Evolutionary conservation across 2,797 vertebrate species (phyloP).

Genomic region (Okamejei kenojei): DNA sequence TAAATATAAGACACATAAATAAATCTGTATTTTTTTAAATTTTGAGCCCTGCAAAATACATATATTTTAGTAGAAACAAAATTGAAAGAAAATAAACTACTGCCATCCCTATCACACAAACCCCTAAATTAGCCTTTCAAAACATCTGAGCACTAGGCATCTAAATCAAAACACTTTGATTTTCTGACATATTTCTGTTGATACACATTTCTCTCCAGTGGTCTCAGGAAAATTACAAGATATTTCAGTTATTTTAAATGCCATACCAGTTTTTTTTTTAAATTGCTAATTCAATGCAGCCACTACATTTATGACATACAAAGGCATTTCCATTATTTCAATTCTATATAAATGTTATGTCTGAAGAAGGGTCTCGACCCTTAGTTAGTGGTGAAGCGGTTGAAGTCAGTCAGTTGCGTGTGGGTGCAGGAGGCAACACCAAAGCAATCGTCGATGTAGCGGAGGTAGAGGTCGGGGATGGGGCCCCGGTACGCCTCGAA

Average conservation of each 20-base stretch:
- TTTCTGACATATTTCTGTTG: background rate
- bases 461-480: too few relatives aligned
- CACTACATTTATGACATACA: background rate
- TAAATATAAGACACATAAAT: constrained; percentile 34
- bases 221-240: background rate
- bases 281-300: background rate
- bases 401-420: too few relatives aligned
- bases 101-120: background rate
- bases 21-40: constrained; percentile 19
- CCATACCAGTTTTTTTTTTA: too few relatives aligned
- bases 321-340: background rate
- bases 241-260: background rate
- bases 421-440: too few relatives aligned
- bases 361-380: too few relatives aligned
- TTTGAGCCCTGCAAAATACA: background rate
- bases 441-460: too few relatives aligned
- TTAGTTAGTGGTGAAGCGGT: too few relatives aligned
- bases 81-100: constrained; percentile 15
- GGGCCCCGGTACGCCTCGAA: too few relatives aligned
- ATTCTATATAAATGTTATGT: background rate
- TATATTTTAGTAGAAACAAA: constrained; percentile 27
- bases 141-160: background rate
- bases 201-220: background rate
- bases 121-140: background rate
- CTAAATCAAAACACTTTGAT: background rate